Conservation (phyloP, 2,888 invertebrate genomes). For the Cephus spinipes region DNA sequence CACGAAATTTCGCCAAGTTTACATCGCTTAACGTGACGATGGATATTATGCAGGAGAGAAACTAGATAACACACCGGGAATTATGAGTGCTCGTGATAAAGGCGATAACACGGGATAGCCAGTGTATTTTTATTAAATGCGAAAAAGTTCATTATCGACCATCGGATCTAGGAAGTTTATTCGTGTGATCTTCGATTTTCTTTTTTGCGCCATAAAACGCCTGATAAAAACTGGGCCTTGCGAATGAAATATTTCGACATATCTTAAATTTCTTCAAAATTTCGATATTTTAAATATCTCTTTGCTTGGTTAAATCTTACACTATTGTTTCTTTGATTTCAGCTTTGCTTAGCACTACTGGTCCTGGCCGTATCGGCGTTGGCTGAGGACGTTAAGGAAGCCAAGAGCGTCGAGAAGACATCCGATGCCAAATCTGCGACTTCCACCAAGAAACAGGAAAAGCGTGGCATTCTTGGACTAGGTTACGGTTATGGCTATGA, state of each 20-base stretch:
- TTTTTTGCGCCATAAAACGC: neutral
- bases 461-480: constrained; percentile 82
- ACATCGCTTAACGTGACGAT: neutral
- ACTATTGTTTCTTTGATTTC: constrained; percentile 48
- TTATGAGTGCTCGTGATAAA: neutral
- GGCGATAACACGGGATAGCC: neutral
- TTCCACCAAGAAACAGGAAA: constrained; percentile 77
- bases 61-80: neutral
- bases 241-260: neutral
- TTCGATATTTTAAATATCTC: neutral
- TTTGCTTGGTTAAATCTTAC: neutral
- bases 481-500: constrained; percentile 88
- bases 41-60: neutral
- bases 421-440: constrained; percentile 29
- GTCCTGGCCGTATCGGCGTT: constrained; percentile 76
- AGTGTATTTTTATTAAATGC: neutral
- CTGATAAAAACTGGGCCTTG: neutral
- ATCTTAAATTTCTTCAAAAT: too few species aligned
- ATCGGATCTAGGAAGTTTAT: neutral
- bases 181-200: neutral
- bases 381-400: constrained; percentile 73
- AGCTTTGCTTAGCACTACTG: constrained; percentile 81
- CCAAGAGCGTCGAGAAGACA: constrained; percentile 67
- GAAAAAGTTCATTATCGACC: neutral
- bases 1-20: neutral